Evolutionary conservation across 1,140 invertebrate species (phyloP), one percentile per base, ranked within the genome.

Genomic region (Drosophila pachea): DNA sequence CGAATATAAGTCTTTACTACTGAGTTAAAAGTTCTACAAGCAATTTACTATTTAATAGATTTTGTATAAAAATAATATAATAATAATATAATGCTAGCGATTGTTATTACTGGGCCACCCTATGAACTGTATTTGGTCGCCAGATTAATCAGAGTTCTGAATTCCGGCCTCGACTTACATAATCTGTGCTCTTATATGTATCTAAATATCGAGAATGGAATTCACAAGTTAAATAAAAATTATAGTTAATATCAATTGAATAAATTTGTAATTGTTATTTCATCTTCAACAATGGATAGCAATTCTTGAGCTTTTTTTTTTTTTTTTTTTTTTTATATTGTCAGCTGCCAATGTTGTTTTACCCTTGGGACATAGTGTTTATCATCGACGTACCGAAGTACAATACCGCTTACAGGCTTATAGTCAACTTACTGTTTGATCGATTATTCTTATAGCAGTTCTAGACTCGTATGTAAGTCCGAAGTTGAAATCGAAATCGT

Each of bases 31-130:
- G 70, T 72, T 81, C 45, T 68, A 60, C 62, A 86, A 86, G 82
- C 76, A 86, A 86, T 86, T 86, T 67, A 74, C 81, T 86, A 86
- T 86, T 68, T 72, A 81, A 86, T 86, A 86, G 76, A 86, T 45
- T 69, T 77, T 72, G 69, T 73, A 53, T 65, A 62, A 58, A 43
- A 42, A 55, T 22, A 22, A 22, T 22, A 22, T 22, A 47, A 64
- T 43, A 49, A 22, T 22, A 47, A 64, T 43, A 49, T 78, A 42
- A 35, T 61, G 73, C 58, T 62, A 62, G 38, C 43, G 67, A 79
- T 56, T 55, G 70, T 64, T 69, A 55, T 48, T 45, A 59, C 47
- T 58, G 49, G 36, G 55, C 60, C 67, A 58, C 43, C 33, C 38
- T 56, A 68, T 48, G 49, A 66, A 59, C 22, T 47, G 7, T 62